Conservation (phyloP, 2,113 vertebrate genomes). For the Montifringilla adamsi region DNA sequence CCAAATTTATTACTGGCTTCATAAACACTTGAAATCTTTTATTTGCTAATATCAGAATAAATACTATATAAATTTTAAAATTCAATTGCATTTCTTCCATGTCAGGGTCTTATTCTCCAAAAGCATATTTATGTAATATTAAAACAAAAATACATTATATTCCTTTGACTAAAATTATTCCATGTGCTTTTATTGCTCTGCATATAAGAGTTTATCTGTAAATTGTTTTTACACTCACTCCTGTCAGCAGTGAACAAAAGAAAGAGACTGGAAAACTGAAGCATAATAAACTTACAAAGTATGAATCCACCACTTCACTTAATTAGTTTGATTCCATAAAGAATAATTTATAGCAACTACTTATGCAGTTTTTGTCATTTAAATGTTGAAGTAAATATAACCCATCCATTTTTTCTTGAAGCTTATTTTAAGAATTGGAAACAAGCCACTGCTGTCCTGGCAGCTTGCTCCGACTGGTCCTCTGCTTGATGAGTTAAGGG, state of each 20-base stretch:
- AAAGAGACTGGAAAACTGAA: neutral
- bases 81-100: neutral
- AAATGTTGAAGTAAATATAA: constrained; percentile 57
- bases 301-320: constrained; percentile 38
- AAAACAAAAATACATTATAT: neutral
- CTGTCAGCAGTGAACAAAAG: neutral
- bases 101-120: neutral
- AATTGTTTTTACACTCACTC: neutral
- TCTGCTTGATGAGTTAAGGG: neutral
- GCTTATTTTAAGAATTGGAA: constrained; percentile 17
- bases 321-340: constrained; percentile 58
- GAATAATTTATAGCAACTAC: constrained; percentile 31
- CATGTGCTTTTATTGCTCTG: neutral
- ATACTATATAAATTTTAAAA: neutral
- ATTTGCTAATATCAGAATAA: neutral
- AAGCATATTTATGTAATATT: neutral
- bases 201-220: neutral
- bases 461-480: neutral
- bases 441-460: neutral
- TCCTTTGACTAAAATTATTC: neutral
- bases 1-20: neutral
- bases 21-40: neutral
- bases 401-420: neutral
- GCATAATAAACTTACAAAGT: neutral
- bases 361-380: constrained; percentile 31